phyloP scores from a whole-genome alignment of 1,140 invertebrate species.

The Drosophila erecta region DNA sequence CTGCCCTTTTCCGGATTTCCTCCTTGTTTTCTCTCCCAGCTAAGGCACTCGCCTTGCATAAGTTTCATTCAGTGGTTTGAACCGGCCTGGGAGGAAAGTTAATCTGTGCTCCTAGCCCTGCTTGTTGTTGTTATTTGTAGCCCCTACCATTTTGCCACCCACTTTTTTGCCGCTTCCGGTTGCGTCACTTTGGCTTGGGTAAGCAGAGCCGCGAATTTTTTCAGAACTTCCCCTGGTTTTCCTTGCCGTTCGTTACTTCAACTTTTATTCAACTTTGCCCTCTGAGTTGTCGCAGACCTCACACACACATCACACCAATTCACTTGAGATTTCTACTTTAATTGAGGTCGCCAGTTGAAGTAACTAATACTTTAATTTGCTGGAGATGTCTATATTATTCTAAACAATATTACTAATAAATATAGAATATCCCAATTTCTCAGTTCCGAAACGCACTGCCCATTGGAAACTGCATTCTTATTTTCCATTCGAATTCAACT shows the following conservation, averaged over 20 bases:
- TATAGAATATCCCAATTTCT: no score
- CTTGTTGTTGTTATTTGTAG: conserved; percentile 1
- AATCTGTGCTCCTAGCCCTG: conserved; percentile 1
- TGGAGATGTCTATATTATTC: no score
- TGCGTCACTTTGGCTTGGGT: conserved; percentile 66
- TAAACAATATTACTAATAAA: no score
- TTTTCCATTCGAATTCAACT: no score
- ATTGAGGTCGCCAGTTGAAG: conserved; percentile 82
- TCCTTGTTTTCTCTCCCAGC: background rate
- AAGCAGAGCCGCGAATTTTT: conserved; percentile 64
- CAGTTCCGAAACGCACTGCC: no score
- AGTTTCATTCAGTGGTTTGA: conserved; percentile 74
- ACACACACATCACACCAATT: conserved; percentile 6
- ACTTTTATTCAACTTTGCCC: conserved; percentile 83
- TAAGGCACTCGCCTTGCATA: conserved; percentile 32
- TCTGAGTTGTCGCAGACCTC: conserved; percentile 68
- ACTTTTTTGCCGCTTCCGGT: conserved; percentile 63
- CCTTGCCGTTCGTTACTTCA: conserved; percentile 22
- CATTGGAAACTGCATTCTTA: no score
- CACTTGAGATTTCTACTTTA: conserved; percentile 56
- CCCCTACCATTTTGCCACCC: conserved; percentile 4
- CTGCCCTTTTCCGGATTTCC: conserved; percentile 9
- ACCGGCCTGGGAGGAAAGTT: conserved; percentile 45
- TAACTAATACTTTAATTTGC: conserved; percentile 43
- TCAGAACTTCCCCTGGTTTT: conserved; percentile 14